phyloP scores from a whole-genome alignment of 2,888 invertebrate species.

The Galerucella calmariensis region DNA sequence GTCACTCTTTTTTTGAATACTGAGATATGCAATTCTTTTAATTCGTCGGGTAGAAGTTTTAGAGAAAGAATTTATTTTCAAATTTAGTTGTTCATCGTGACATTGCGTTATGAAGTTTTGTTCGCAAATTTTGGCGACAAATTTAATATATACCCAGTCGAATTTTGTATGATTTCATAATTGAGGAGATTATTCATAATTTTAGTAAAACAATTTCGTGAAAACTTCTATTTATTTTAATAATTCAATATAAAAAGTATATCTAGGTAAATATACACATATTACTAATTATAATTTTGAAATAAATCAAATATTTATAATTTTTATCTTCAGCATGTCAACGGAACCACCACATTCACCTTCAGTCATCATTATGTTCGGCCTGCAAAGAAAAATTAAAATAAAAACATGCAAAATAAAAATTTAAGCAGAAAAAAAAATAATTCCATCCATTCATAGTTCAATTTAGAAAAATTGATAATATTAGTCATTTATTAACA shows the following conservation, averaged over 20 bases:
- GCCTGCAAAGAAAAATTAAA: constrained; percentile 34
- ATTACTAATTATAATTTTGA: constrained; percentile 1
- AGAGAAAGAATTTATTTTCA: too few relatives aligned
- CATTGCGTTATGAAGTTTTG: too few relatives aligned
- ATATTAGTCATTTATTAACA: too few relatives aligned
- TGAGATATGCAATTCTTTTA: too few relatives aligned
- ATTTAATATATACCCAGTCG: too few relatives aligned
- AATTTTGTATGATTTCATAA: neutral
- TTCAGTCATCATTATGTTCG: constrained; percentile 29
- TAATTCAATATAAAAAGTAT: constrained; percentile 25
- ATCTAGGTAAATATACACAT: constrained; percentile 11
- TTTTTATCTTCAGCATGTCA: constrained; percentile 28
- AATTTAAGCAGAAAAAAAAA: constrained; percentile 20
- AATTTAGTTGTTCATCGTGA: too few relatives aligned
- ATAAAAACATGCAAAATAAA: constrained; percentile 33
- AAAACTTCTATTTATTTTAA: constrained; percentile 25
- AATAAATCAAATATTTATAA: neutral
- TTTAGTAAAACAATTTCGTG: constrained; percentile 13
- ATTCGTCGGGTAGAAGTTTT: too few relatives aligned
- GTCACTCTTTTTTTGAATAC: too few relatives aligned
- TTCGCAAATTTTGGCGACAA: too few relatives aligned
- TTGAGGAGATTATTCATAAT: neutral
- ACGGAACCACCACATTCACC: constrained; percentile 25
- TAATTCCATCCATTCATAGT: neutral
- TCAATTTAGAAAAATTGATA: too few relatives aligned